Percentiles rank a stretch among this genome's conserved stretches.
phyloP scores from a whole-genome alignment of 2,797 vertebrate genomes.

The Cetoscarus ocellatus region DNA sequence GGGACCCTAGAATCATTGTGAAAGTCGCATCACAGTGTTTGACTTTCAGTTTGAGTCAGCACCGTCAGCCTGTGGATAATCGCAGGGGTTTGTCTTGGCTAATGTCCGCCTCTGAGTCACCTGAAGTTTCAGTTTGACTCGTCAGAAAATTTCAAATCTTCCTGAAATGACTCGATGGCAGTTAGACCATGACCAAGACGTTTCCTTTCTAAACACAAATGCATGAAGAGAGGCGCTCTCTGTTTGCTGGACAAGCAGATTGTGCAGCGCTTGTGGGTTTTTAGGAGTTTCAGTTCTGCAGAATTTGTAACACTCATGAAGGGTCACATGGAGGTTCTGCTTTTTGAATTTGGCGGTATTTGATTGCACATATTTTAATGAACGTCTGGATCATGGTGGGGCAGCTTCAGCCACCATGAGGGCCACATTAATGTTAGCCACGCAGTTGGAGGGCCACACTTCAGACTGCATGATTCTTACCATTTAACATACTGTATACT shows the following conservation, averaged over 20 bases:
- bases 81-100: constrained; percentile 24
- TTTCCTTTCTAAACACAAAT: constrained; percentile 39
- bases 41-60: constrained; percentile 56
- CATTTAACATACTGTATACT: too few relatives aligned
- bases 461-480: too few relatives aligned
- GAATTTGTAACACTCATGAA: constrained; percentile 9
- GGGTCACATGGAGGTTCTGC: not conserved
- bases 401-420: not conserved
- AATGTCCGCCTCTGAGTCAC: constrained; percentile 62
- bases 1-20: constrained; percentile 18
- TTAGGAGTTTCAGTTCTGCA: constrained; percentile 21
- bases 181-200: constrained; percentile 61
- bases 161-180: constrained; percentile 67
- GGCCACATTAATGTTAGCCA: too few relatives aligned
- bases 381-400: not conserved
- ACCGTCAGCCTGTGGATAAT: constrained; percentile 19
- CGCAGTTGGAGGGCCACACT: too few relatives aligned
- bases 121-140: constrained; percentile 57
- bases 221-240: constrained; percentile 15
- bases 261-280: constrained; percentile 9
- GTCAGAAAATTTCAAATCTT: constrained; percentile 33
- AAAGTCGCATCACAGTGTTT: constrained; percentile 25
- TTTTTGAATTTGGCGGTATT: not conserved
- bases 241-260: constrained; percentile 31
- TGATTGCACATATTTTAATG: not conserved